Percentiles rank a stretch among this genome's conserved stretches.
These are phyloP conservation scores for Metallyticus violacea DNA, from an alignment of 2,888 invertebrate genomes.

Conservation along the genomic window DNA sequence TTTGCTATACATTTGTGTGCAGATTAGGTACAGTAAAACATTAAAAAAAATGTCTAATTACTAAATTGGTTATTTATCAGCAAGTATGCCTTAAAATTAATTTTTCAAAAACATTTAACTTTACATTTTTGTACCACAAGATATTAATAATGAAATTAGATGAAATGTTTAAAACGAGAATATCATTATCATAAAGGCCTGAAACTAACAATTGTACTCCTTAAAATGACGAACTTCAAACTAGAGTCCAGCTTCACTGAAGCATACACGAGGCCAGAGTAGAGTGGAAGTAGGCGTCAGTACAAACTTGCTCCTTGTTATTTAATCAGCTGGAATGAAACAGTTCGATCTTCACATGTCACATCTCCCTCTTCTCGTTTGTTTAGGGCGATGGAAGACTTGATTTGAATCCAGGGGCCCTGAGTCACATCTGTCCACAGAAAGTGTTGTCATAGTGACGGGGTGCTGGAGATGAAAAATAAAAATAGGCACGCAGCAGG, in stretches of 20 bases:
- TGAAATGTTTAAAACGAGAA: too few species aligned
- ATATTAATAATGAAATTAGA: too few species aligned
- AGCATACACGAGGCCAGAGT: not conserved
- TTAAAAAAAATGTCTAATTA: too few species aligned
- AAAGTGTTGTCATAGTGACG: not conserved
- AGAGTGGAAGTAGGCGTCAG: not conserved
- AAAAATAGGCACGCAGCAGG: not conserved
- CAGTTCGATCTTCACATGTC: not conserved
- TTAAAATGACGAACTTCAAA: too few species aligned
- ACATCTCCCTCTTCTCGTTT: not conserved
- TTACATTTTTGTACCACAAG: too few species aligned
- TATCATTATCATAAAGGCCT: too few species aligned
- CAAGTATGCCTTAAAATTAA: too few species aligned
- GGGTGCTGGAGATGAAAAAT: not conserved
- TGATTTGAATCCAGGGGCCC: not conserved
- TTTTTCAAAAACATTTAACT: too few species aligned
- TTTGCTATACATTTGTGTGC: too few species aligned
- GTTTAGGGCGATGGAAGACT: not conserved
- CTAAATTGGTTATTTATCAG: too few species aligned
- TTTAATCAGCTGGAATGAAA: not conserved
- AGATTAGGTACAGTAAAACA: too few species aligned
- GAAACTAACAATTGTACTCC: too few species aligned
- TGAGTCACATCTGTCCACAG: not conserved
- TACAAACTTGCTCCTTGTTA: not conserved
- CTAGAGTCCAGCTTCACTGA: not conserved